These are phyloP conservation scores for Nebria ingens DNA, from an alignment of 1,140 invertebrate species.

Conservation along the genomic window DNA sequence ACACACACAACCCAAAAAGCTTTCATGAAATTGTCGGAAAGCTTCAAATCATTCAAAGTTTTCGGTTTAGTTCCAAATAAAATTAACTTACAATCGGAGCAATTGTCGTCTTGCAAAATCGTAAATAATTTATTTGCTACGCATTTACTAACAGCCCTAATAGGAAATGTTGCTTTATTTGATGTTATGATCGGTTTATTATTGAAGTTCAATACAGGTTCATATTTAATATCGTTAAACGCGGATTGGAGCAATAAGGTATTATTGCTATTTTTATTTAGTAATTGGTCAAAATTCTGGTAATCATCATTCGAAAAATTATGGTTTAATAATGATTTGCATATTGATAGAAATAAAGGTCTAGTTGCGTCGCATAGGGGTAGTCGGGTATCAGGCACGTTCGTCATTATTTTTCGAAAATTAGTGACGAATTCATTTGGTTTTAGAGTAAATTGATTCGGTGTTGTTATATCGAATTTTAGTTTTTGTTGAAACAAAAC, in stretches of 20 bases:
- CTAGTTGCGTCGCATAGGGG: background rate
- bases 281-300: background rate
- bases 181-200: background rate
- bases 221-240: background rate
- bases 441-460: background rate
- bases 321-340: background rate
- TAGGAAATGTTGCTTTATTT: background rate
- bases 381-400: background rate
- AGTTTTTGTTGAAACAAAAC: too few relatives aligned
- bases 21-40: background rate
- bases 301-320: background rate
- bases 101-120: background rate
- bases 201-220: background rate
- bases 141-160: background rate
- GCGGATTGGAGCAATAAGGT: background rate
- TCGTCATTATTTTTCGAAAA: background rate
- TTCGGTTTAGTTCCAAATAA: background rate
- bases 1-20: background rate
- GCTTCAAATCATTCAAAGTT: background rate
- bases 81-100: background rate
- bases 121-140: background rate
- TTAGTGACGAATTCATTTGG: background rate
- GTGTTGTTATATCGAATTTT: background rate
- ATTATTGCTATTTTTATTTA: background rate
- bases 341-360: background rate